A percentile compares a stretch with the other conserved stretches of the same genome.
Conservation (phyloP, 1,140 invertebrate species). For the Aphelinus certus region DNA sequence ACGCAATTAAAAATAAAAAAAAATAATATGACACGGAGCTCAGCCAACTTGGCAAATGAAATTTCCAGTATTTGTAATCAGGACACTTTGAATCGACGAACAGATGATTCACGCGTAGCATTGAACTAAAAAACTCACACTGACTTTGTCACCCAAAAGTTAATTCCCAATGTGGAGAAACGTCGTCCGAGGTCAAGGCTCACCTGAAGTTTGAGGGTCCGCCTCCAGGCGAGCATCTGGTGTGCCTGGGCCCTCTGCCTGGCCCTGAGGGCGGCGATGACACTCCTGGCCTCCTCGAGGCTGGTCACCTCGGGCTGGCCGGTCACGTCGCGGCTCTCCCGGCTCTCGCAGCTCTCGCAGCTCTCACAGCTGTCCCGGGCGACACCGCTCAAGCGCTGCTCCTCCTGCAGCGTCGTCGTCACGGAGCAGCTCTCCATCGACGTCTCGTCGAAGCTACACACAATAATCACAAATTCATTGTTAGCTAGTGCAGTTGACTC, state of each 20-base stretch:
- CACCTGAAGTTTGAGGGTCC: slow-evolving; percentile 68
- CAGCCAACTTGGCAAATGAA: too few species aligned
- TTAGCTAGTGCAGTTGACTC: slow-evolving; percentile 30
- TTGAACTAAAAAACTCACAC: too few species aligned
- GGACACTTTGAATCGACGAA: too few species aligned
- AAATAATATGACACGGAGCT: too few species aligned
- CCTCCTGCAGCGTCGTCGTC: slow-evolving; percentile 48
- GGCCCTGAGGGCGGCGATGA: slow-evolving; percentile 65
- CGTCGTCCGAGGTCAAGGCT: not conserved
- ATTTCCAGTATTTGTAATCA: too few species aligned
- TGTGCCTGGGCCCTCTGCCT: slow-evolving; percentile 65
- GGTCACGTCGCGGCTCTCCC: slow-evolving; percentile 36
- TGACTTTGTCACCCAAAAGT: too few species aligned
- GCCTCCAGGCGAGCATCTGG: slow-evolving; percentile 66
- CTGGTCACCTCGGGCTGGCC: slow-evolving; percentile 59
- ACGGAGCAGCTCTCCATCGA: slow-evolving; percentile 61
- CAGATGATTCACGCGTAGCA: too few species aligned
- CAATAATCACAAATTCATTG: slow-evolving; percentile 28
- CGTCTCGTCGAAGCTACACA: slow-evolving; percentile 62
- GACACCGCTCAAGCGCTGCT: not conserved
- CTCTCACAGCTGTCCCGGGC: slow-evolving; percentile 44
- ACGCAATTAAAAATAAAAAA: too few species aligned
- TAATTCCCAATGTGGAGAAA: too few species aligned
- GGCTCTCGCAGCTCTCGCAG: slow-evolving; percentile 18
- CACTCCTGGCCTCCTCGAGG: slow-evolving; percentile 66